Conservation (phyloP, 1,140 invertebrate genomes). For the Galleria mellonella region DNA sequence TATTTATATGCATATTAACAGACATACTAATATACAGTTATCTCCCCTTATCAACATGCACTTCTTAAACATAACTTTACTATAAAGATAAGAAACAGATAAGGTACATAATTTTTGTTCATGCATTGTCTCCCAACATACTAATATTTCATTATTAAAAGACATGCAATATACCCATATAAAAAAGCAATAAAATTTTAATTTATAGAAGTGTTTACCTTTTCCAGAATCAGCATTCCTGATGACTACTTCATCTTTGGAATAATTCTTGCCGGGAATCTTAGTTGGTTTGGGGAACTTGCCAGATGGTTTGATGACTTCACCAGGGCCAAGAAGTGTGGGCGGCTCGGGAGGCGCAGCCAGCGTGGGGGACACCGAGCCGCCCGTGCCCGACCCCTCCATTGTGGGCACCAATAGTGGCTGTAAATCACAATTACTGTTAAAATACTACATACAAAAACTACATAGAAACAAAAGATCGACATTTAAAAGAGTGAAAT, state of each 20-base stretch:
- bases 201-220: conserved; percentile 78
- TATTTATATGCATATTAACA: not conserved
- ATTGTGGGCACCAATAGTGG: conserved; percentile 64
- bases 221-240: conserved; percentile 95
- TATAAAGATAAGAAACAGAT: conserved; percentile 22
- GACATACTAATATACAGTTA: not conserved
- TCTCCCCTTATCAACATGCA: conserved; percentile 22
- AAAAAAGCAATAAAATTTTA: conserved; percentile 2
- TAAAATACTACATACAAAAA: not conserved
- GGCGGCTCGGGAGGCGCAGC: conserved; percentile 70
- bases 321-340: conserved; percentile 82
- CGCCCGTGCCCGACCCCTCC: conserved; percentile 56
- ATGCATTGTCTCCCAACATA: conserved; percentile 24
- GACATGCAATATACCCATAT: not conserved
- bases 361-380: conserved; percentile 62
- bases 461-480: not conserved
- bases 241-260: conserved; percentile 95
- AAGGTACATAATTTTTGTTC: conserved; percentile 26
- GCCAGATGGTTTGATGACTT: conserved; percentile 90
- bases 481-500: not conserved
- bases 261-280: conserved; percentile 92
- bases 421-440: conserved; percentile 15
- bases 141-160: not conserved
- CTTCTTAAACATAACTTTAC: conserved; percentile 7
- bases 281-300: conserved; percentile 92